Percentiles rank a stretch among this genome's conserved stretches.
Evolutionary conservation across 1,140 invertebrate genomes (phyloP).

Genomic region (Bombus polaris): DNA sequence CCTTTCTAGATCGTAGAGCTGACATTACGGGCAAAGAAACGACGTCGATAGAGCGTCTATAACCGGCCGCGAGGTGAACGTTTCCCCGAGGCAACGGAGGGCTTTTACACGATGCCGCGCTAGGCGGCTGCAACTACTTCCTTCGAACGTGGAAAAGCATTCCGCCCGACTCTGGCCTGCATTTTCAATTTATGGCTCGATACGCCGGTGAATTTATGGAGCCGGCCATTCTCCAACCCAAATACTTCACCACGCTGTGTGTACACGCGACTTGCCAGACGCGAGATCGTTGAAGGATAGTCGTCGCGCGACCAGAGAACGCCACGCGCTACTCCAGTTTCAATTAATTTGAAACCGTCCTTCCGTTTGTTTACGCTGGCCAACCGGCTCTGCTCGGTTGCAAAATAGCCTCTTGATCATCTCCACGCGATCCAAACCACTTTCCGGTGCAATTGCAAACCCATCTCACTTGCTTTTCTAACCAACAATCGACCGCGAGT

Average conservation of each 20-base stretch:
- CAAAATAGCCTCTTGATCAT: slow-evolving; percentile 61
- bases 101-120: slow-evolving; percentile 6
- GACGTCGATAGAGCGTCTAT: slow-evolving; percentile 14
- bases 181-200: slow-evolving; percentile 76
- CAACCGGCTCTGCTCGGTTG: slow-evolving; percentile 38
- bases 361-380: slow-evolving; percentile 63
- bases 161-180: slow-evolving; percentile 34
- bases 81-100: not conserved
- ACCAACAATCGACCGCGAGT: not conserved
- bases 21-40: slow-evolving; percentile 32
- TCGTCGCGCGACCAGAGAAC: not conserved
- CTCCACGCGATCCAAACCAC: not conserved
- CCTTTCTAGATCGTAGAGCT: slow-evolving; percentile 3
- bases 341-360: slow-evolving; percentile 62
- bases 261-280: not conserved
- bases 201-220: slow-evolving; percentile 72
- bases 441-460: not conserved
- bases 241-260: slow-evolving; percentile 34
- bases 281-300: not conserved
- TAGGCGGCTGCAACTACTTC: slow-evolving; percentile 19
- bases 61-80: not conserved
- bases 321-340: slow-evolving; percentile 59
- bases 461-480: slow-evolving; percentile 26
- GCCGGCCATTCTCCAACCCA: slow-evolving; percentile 35
- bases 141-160: not conserved